Evolutionary conservation across 2,797 vertebrate species (phyloP).

Genomic region (Jordanella pulchra): DNA sequence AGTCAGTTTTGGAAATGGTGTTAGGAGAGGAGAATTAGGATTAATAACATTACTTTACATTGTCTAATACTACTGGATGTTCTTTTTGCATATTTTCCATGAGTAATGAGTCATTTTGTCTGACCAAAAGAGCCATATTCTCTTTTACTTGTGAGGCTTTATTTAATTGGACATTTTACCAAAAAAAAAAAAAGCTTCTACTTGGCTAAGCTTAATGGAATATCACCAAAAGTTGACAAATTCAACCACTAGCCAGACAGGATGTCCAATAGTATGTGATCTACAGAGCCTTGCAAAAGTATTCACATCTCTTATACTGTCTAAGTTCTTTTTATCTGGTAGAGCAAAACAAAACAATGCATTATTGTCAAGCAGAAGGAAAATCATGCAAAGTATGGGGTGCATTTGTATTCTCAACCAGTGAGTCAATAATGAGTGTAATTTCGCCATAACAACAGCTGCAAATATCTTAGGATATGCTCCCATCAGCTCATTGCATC

Average conservation of each 20-base stretch:
- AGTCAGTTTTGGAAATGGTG: conserved; percentile 8
- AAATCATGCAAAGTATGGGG: not conserved
- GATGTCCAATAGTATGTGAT: not conserved
- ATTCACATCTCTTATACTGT: not conserved
- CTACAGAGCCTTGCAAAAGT: not conserved
- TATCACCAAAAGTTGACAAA: not conserved
- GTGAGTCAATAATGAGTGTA: too few species aligned
- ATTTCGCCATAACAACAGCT: too few species aligned
- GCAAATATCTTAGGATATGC: too few species aligned
- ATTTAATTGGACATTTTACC: too few species aligned
- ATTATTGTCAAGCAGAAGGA: not conserved
- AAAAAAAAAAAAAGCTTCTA: not conserved
- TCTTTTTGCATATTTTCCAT: not conserved
- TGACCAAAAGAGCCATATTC: not conserved
- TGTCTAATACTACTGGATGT: not conserved
- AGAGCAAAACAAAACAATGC: not conserved
- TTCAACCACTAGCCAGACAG: not conserved
- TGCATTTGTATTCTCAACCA: not conserved
- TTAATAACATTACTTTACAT: not conserved
- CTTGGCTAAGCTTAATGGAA: not conserved
- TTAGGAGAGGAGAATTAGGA: not conserved
- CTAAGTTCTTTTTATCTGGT: not conserved
- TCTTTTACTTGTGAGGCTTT: not conserved
- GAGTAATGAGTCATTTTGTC: not conserved
- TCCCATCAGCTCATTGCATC: too few species aligned